These are phyloP conservation scores for Neosalanx taihuensis DNA, from an alignment of 2,797 vertebrate species.

Conservation along the genomic window DNA sequence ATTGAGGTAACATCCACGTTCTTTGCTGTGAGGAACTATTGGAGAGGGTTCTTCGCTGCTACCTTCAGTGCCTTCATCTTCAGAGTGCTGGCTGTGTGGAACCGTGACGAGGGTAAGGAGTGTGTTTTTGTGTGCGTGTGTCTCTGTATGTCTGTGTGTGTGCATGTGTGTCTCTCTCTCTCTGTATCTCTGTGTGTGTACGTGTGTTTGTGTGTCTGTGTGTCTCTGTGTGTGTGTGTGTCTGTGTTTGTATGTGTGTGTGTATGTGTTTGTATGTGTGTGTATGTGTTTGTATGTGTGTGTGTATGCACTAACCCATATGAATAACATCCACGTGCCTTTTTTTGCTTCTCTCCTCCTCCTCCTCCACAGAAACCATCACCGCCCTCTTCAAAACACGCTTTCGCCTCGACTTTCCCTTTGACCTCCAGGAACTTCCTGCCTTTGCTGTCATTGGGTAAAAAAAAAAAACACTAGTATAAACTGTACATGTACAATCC, in stretches of 20 bases:
- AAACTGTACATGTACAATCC: neutral
- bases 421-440: slow-evolving; percentile 94
- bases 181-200: too few relatives aligned
- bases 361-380: slow-evolving; percentile 83
- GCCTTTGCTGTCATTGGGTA: slow-evolving; percentile 96
- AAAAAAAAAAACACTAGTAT: slow-evolving; percentile 44
- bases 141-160: slow-evolving; percentile 3
- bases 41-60: slow-evolving; percentile 96
- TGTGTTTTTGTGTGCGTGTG: slow-evolving; percentile 5
- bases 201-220: neutral
- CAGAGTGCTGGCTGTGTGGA: slow-evolving; percentile 94
- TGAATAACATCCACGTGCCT: neutral
- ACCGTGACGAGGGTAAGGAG: slow-evolving; percentile 88
- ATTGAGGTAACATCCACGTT: slow-evolving; percentile 82
- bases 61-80: slow-evolving; percentile 99
- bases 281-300: neutral
- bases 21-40: slow-evolving; percentile 97
- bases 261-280: slow-evolving; percentile 4
- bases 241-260: neutral
- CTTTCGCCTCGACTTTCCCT: slow-evolving; percentile 93
- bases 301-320: too few relatives aligned
- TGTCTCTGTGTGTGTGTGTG: neutral
- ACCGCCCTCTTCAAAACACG: slow-evolving; percentile 96
- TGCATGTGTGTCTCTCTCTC: too few relatives aligned
- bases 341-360: slow-evolving; percentile 1